Base-by-base conservation (phyloP, 2,113 vertebrate genomes). In the Rhinopomastus cyanomelas region DNA sequence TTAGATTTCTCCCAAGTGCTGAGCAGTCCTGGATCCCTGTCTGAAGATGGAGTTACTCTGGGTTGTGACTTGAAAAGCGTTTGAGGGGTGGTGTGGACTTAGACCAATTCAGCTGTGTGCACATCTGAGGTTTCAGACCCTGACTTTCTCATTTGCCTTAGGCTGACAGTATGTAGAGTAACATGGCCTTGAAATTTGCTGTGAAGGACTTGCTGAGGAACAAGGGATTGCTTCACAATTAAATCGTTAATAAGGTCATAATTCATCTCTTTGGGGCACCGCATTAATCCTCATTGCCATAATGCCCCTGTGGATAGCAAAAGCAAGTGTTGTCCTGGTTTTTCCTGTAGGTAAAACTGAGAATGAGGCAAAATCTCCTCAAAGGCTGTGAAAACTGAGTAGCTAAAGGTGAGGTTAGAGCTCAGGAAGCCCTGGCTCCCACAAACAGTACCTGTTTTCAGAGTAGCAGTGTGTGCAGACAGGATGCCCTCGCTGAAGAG, bases 201-300 rank as follows among this genome's bases (percentile, higher is more conserved):
- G 74, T 92, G 87, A 93, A 95, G 91, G 93, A 57, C 91, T 88
- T 0, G 0, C 39, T 1, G 11, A 53, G 36, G 81, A 85, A 55
- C 87, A 23, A 77, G 91, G 79, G 91, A 96, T 88, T 85, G 74
- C 78, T 80, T 81, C 68, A 94, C 89, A 93, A 95, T 96, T 95
- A 93, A 75, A 75, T 91, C 82, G 74, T 74, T 91, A 96, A 93
- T 93, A 87, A 85, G 89, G 91, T 85, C 68, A 29, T 83, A 82
- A 91, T 78, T 85, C 30, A 0, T 92, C 14, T 85, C 89, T 94
- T 89, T 56, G 60, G 79, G 93, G 93, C 21, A 2, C 82, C 39
- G 87, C 65, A 36, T 83, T 56, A 93, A 85, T 91, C 67, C 30
- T 60, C 3, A 62, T 89, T 91, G 77, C 21, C 68, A 27, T 39